Base-by-base conservation (phyloP, 2,888 invertebrate genomes). In the Ligdia adustata region DNA sequence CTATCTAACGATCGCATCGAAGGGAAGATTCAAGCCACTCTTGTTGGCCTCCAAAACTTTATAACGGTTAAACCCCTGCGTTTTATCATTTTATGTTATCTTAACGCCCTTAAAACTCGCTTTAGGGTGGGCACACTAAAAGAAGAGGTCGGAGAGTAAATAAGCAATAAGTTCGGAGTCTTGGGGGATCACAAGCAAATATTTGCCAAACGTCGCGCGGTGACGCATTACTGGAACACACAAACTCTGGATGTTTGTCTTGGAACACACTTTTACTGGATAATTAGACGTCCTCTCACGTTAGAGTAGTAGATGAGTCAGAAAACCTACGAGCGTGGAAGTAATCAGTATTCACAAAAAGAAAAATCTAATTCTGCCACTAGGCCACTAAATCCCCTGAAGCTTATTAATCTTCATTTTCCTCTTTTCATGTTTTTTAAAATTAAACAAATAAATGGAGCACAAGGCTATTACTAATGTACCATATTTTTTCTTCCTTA, bases 81-180 rank as follows among this genome's bases (percentile, higher is more conserved):
- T 60, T 57, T 60, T 58, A 62, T 66, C 59, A 60, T 52, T 39
- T 52, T 52, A 44, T 49, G 54, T 52, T 53, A 60, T 55, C 51
- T 48, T 42, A 48, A 42, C 34, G 26, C 44, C 49, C 48, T 57
- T 47, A 50, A 43, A 38, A 43, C 42, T 46, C 42, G 46, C 43
- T 55, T 48, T 27, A 45, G 51, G 55, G 48, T 35, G 44, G 31
- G 16, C 40, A 48, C 38, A 56, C 52, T 68, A 64, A 62, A 55
- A 57, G 62, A 57, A 62, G 60, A 55, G 63, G 57, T 53, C 49
- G 54, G 49, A 57, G 62, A 64, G 66, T 61, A 73, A 70, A 73
- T 70, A 76, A 64, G 57, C 69, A 71, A 74, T 74, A 74, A 70
- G 69, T 67, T 62, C 62, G 55, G 55, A 56, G 34, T 29, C 64